Conservation (phyloP, 2,113 vertebrate genomes). For the Cheilinus undulatus region DNA sequence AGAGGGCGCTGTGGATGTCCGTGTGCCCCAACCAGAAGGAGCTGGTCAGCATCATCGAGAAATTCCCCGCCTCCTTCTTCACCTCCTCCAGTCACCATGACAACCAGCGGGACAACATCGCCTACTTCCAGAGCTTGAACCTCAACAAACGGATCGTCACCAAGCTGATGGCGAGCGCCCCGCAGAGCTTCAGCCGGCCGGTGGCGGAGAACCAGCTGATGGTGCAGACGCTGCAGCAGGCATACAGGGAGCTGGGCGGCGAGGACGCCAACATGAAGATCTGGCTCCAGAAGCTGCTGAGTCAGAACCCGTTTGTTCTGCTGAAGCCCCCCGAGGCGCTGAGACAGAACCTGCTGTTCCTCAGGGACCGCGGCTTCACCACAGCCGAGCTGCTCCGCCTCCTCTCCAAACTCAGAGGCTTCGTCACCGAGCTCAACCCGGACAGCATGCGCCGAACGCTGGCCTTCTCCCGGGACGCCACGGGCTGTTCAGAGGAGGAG, state of each 20-base stretch:
- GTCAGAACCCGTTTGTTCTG: conserved; percentile 93
- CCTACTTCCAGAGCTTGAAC: conserved; percentile 88
- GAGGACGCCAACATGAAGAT: conserved; percentile 88
- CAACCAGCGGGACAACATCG: conserved; percentile 88
- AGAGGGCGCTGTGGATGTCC: conserved; percentile 89
- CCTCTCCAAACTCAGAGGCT: conserved; percentile 91
- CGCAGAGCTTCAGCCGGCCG: conserved; percentile 88
- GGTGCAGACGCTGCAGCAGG: conserved; percentile 85
- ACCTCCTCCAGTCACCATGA: conserved; percentile 79
- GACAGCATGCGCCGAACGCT: conserved; percentile 84
- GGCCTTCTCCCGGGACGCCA: conserved; percentile 82
- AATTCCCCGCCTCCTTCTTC: conserved; percentile 95
- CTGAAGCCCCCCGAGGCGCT: conserved; percentile 84
- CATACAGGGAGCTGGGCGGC: conserved; percentile 88
- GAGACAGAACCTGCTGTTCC: conserved; percentile 86
- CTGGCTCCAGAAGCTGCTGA: conserved; percentile 94
- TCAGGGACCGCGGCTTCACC: conserved; percentile 86
- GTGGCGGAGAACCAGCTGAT: conserved; percentile 86
- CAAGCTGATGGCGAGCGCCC: conserved; percentile 90
- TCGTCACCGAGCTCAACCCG: conserved; percentile 89
- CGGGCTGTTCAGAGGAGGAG: conserved; percentile 86
- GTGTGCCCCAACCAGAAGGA: conserved; percentile 87
- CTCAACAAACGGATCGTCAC: conserved; percentile 90
- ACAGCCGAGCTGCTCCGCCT: conserved; percentile 88
- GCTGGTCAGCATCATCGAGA: conserved; percentile 90